Evolutionary conservation across 2,797 vertebrate genomes (phyloP), one percentile per base, ranked within the genome.

Genomic region (Helicolenus hilgendorfi): DNA sequence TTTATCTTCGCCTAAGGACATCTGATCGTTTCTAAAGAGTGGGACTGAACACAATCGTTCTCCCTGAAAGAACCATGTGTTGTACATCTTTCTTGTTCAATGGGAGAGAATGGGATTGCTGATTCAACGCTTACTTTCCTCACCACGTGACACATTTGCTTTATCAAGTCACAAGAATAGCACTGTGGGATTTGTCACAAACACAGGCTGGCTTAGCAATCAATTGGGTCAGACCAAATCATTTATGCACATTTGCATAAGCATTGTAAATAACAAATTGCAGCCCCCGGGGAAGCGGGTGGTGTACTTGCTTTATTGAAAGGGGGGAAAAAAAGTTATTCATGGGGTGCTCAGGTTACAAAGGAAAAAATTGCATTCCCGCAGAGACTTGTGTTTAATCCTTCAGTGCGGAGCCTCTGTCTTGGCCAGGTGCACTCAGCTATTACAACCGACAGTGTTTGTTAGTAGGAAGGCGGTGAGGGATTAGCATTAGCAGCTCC

Each of bases 171-270:
- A 73, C 29, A 49, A 45, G 15, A 84, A 49, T 72, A 36, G 11
- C 33, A 22, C 59, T 72, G 45, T 58, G 35, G 36, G 53, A 27
- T 58, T 35, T 41, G 22, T 59, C 20, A 56, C 31, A 64, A 60
- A 49, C 26, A 75, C n/a, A 76, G 2, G 6, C 24, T 41, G 15
- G 9, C 7, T 65, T 59, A 11, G 31, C 18, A 83, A 31, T 77
- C 29, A 73, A 7, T 55, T 64, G 18, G 69, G 53, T 78, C 36
- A 18, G 35, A 45, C n/a, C 77, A 68, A 60, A 78, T 75, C 2
- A 45, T 75, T 75, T 45, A 68, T 76, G 35, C 27, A 71, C 10
- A 72, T 80, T 72, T 79, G 5, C 35, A 75, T 27, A 59, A 75
- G 31, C 31, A 26, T 38, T 75, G 67, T 33, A 68, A 72, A 64